phyloP scores from a whole-genome alignment of 2,797 vertebrate genomes.

The Scyliorhinus canicula region DNA sequence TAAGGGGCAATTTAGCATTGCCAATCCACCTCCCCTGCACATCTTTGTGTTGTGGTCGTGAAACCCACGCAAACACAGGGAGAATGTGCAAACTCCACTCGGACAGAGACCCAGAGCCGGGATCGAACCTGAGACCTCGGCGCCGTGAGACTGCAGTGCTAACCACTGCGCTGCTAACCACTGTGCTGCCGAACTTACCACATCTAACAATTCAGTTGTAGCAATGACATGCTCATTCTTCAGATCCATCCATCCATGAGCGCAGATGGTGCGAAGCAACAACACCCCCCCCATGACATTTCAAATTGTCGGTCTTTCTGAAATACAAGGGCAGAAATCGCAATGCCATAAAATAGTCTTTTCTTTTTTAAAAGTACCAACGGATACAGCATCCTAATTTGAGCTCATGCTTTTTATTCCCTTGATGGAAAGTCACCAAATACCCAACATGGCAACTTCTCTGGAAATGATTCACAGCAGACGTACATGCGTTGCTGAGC shows the following conservation, averaged over 20 bases:
- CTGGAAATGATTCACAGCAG: slow-evolving; percentile 3
- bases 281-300: not conserved
- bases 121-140: no score
- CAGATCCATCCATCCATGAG: not conserved
- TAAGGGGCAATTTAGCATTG: no score
- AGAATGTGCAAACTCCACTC: no score
- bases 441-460: not conserved
- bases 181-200: no score
- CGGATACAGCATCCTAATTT: not conserved
- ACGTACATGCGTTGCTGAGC: not conserved
- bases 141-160: no score
- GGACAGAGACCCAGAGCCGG: no score
- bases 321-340: not conserved
- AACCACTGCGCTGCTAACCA: no score
- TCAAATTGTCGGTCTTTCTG: not conserved
- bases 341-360: not conserved
- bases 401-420: not conserved
- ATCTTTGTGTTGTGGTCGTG: no score
- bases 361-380: not conserved
- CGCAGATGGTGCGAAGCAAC: no score
- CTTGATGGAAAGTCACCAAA: not conserved
- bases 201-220: not conserved
- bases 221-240: not conserved
- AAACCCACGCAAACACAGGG: no score
- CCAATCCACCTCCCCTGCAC: no score